phyloP scores from a whole-genome alignment of 2,113 vertebrate genomes.

The Xenopus tropicalis region UCB_Xtro_10.0 CM004447.2:86379001-86379500 shows the following conservation, averaged over 20 bases:
- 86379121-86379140: too few relatives aligned
- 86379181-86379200: too few relatives aligned
- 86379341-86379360: not conserved
- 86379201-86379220: not conserved
- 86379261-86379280: not conserved
- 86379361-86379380: not conserved
- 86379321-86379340: not conserved
- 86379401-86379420: not conserved
- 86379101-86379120: too few relatives aligned
- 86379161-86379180: too few relatives aligned
- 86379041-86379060: too few relatives aligned
- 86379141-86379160: too few relatives aligned
- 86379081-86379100: too few relatives aligned
- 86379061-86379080: too few relatives aligned
- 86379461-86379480: not conserved
- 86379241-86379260: not conserved
- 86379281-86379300: not conserved
- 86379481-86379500: not conserved
- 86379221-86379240: not conserved
- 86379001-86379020: too few relatives aligned
- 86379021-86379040: too few relatives aligned
- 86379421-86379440: not conserved
- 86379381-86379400: not conserved
- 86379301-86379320: not conserved
- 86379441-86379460: not conserved